These are phyloP conservation scores for Rhopalosiphum padi DNA, from an alignment of 1,140 invertebrate genomes.

Conservation along the genomic window DNA sequence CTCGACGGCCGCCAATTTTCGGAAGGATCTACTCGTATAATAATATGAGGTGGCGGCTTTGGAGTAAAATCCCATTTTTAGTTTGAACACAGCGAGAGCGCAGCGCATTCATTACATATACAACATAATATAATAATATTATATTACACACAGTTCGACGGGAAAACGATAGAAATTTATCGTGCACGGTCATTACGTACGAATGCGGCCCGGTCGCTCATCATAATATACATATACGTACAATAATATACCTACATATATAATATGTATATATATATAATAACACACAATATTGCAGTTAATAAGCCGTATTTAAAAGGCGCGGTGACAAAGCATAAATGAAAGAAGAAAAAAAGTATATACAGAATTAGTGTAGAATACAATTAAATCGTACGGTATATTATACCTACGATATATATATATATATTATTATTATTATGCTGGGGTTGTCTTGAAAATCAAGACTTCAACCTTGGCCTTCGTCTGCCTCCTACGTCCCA, in stretches of 20 bases:
- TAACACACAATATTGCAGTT: neutral
- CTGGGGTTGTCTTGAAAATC: neutral
- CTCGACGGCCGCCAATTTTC: neutral
- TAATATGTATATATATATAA: neutral
- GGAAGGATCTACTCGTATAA: neutral
- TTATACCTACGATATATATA: neutral
- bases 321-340: neutral
- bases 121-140: neutral
- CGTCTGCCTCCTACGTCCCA: slow-evolving; percentile 30
- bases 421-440: neutral
- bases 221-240: neutral
- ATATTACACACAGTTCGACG: neutral
- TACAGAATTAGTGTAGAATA: neutral
- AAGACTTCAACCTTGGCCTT: slow-evolving; percentile 43
- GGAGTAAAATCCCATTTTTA: neutral
- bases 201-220: neutral
- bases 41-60: neutral
- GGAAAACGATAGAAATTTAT: neutral
- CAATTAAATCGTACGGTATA: slow-evolving; percentile 17
- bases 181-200: neutral
- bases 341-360: too few species aligned
- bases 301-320: neutral
- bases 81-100: neutral
- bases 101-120: neutral
- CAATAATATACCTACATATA: neutral